These are phyloP conservation scores for Notiomystis cincta DNA, from an alignment of 2,113 vertebrate species.

Conservation along the genomic window DNA sequence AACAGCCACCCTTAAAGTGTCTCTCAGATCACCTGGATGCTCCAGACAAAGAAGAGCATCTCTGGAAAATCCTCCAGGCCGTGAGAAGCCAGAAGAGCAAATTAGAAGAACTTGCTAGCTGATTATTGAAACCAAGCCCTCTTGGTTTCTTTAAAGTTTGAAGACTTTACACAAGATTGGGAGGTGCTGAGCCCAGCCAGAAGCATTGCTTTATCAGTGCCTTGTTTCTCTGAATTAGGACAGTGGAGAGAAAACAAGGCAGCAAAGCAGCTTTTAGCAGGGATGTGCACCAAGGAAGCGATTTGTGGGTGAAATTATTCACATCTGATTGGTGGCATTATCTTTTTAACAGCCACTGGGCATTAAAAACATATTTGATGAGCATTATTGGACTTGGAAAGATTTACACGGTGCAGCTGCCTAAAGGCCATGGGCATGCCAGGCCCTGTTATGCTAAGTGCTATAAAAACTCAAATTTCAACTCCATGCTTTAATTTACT, in stretches of 20 bases:
- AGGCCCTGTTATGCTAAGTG: not conserved
- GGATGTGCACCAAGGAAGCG: not conserved
- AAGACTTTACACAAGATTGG: not conserved
- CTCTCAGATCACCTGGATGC: not conserved
- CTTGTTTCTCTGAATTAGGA: not conserved
- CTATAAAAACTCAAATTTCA: slow-evolving; percentile 22
- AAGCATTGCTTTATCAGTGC: not conserved
- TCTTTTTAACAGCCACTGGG: not conserved
- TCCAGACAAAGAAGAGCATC: not conserved
- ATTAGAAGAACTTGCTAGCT: not conserved
- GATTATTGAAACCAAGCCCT: not conserved
- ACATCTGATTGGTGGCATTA: not conserved
- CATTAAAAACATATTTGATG: not conserved
- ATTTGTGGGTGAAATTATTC: not conserved
- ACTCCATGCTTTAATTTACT: slow-evolving; percentile 36
- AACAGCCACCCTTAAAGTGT: not conserved
- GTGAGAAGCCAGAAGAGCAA: not conserved
- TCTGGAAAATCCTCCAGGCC: not conserved
- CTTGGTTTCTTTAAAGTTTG: not conserved
- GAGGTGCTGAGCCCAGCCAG: not conserved
- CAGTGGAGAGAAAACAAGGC: not conserved
- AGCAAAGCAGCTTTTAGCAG: not conserved
- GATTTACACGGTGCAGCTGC: not conserved
- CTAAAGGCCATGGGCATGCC: not conserved
- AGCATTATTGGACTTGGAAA: slow-evolving; percentile 16